Evolutionary conservation across 2,888 invertebrate species (phyloP), one percentile per base, ranked within the genome.

Genomic region (Desoria tigrina): DNA sequence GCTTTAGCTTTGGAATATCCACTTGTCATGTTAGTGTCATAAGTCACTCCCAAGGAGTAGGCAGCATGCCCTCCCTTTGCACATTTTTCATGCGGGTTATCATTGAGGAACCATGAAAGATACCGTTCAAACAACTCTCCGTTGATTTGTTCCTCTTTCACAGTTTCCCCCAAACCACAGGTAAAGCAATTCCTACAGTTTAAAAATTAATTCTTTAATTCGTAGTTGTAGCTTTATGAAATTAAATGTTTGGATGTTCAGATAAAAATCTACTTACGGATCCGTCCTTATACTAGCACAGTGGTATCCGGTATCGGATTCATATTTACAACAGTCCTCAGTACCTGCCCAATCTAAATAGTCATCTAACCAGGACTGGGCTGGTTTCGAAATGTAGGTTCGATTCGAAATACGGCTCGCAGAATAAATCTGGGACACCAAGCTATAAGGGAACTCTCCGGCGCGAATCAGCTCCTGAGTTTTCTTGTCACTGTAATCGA

Each of bases 311-410:
- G 68, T 65, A 1, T 60, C 54, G 1, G 42, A 62, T 27, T 72
- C 50, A 21, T 56, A 58, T 57, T 69, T 70, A 39, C 76, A 76
- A 45, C 76, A 76, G 14, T 61, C 62, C 1, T 61, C 64, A 55
- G 66, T 71, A 51, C 77, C 71, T 1, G 88, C 81, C 97, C 97
- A 99, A 81, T 94, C 94, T 78, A 94, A 87, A 82, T 93, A 98
- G 81, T 97, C 97, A 79, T 99, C 98, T 66, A 99, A 79, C 98
- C 98, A 99, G 58, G 93, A 93, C 56, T 90, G 88, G 1, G 94
- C 88, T 14, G 93, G 90, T 77, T 91, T 88, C 0, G 94, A 92
- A 67, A 98, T 87, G 78, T 88, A 91, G 0, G 93, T 88, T 68
- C 82, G 69, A 61, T 79, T 78, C 27, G 78, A 61, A 6, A 70